Percentiles rank a stretch among this genome's conserved stretches.
phyloP scores from a whole-genome alignment of 2,888 invertebrate species.

The Ormyrus pomaceus region DNA sequence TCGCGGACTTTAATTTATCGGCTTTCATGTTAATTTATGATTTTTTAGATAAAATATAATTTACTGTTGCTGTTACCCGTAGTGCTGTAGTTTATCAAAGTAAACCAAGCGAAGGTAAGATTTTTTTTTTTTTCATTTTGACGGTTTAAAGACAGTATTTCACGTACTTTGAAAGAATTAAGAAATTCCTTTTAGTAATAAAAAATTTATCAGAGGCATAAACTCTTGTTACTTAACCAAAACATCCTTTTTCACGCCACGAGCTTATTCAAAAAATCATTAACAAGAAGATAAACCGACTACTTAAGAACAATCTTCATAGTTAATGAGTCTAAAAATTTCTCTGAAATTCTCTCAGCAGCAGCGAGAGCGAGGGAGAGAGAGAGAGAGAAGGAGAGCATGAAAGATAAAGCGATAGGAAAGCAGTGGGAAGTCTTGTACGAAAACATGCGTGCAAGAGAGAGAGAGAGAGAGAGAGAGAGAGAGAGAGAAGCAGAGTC shows the following conservation, averaged over 20 bases:
- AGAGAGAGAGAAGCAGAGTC: constrained; percentile 7
- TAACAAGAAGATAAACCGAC: constrained; percentile 16
- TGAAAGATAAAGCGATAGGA: constrained; percentile 16
- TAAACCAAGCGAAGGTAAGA: neutral
- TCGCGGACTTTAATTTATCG: too few species aligned
- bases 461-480: constrained; percentile 1
- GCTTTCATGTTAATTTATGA: too few species aligned
- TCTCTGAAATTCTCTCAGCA: constrained; percentile 6
- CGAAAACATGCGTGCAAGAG: constrained; percentile 2
- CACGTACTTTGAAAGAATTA: too few species aligned
- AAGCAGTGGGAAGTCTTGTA: neutral
- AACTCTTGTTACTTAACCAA: too few species aligned
- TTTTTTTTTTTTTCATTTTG: too few species aligned
- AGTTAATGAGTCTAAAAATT: constrained; percentile 10
- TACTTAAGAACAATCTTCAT: constrained; percentile 1
- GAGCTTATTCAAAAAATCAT: neutral
- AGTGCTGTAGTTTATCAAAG: neutral
- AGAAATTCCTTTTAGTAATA: too few species aligned
- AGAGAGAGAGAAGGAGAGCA: too few species aligned
- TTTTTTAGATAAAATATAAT: neutral
- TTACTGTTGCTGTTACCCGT: neutral
- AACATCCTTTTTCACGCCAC: too few species aligned
- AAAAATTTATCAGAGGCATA: too few species aligned
- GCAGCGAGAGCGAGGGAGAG: neutral
- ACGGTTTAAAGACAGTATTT: too few species aligned